These are phyloP conservation scores for Bungarus multicinctus DNA, from an alignment of 2,113 vertebrate species.

Conservation along the genomic window DNA sequence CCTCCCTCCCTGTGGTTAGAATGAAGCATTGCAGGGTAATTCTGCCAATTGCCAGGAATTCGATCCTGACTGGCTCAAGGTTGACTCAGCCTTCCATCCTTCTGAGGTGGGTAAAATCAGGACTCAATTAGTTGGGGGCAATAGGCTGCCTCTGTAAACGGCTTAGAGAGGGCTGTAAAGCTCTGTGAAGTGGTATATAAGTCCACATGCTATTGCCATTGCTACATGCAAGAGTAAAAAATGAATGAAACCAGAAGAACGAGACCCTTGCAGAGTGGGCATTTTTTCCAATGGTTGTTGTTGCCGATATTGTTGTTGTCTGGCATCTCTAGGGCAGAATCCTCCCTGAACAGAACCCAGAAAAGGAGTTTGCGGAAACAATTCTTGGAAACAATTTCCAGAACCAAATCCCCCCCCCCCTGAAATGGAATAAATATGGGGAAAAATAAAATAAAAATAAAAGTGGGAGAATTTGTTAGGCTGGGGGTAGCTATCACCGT, in stretches of 20 bases:
- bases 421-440: neutral
- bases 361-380: neutral
- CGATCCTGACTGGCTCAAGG: too few species aligned
- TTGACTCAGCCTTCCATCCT: too few species aligned
- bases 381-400: neutral
- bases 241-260: neutral
- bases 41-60: too few species aligned
- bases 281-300: neutral
- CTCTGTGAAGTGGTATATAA: too few species aligned
- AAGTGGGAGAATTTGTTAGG: neutral
- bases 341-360: neutral
- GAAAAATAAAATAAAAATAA: neutral
- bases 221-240: neutral
- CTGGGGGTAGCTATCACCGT: too few species aligned
- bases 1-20: too few species aligned
- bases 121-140: too few species aligned
- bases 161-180: too few species aligned
- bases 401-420: neutral
- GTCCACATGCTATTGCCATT: too few species aligned
- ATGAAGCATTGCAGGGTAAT: too few species aligned
- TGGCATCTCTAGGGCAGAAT: neutral
- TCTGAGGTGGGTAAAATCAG: too few species aligned
- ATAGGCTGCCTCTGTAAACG: too few species aligned
- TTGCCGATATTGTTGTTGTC: neutral
- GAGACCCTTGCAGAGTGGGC: neutral